Base-by-base conservation (phyloP, 2,888 invertebrate species). In the Lepidocyrtinus sp. region DNA sequence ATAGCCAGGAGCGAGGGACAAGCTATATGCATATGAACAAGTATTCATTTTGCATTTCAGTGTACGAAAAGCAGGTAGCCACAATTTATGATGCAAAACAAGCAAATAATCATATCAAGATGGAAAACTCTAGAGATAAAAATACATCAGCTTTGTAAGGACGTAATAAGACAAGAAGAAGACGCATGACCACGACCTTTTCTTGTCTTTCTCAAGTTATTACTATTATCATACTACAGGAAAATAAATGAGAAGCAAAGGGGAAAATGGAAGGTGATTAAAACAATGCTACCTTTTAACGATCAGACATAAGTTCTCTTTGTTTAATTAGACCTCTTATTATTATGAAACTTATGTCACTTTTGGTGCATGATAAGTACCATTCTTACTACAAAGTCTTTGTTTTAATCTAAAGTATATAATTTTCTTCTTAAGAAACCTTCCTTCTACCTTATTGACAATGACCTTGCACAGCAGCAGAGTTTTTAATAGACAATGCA, bases 271-370 rank as follows among this genome's bases (percentile, higher is more conserved):
- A 76, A 76, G 76, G 70, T 70, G 71, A 71, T 71, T 71, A 65
- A 76, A 76, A 76, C 69, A 71, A 70, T 70, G 67, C 63, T 24
- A 62, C 62, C 61, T 59, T 74, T 67, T 65, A 67, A 74, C 26
- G 75, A 75, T 68, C 63, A 63, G 45, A 68, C 68, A 75, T 75
- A 27, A 46, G 59, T 50, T 74, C 63, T 75, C 36, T 69, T 75
- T 76, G 70, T 76, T 76, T 76, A 76, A 76, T 76, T 76, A 76
- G 76, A 64, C 24, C 71, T 65, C 12, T 36, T 55, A 71, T n/a
- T n/a, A n/a, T 70, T 59, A 71, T 64, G 24, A 26, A 21, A 76
- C 76, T 71, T 76, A 12, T 36, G 76, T 76, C 76, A 76, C 76
- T 63, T 74, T 24, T 3, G 7, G 21, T 19, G 46, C 46, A 27